Evolutionary conservation across 2,888 invertebrate species (phyloP), one percentile per base, ranked within the genome.

Genomic region (Epinotia ramella): DNA sequence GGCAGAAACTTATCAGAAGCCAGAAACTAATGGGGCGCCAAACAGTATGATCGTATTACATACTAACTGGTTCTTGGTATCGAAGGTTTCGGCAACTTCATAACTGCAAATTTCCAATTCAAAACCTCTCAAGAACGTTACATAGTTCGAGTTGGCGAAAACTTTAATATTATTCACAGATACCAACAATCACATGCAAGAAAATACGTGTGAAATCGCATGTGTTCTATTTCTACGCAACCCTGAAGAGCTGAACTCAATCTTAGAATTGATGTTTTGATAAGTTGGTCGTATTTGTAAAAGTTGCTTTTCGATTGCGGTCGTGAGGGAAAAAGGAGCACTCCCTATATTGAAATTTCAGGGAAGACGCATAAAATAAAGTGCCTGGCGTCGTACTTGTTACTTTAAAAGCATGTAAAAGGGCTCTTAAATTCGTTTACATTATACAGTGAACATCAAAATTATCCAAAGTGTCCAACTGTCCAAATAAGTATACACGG

Each of bases 251-350:
- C 53, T 44, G 65, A 76, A 71, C 40, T 62, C 71, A 71, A 76
- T 71, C 71, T 71, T 66, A 66, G 71, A 76, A 76, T 76, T 62
- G 66, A 76, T 64, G 75, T 76, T 76, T 76, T 76, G 75, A 71
- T 62, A 71, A 76, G 66, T 62, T 62, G 60, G 44, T 62, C 71
- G 75, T 64, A 75, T 75, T 70, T 71, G 62, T 76, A 62, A 70
- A 70, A 71, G 66, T 76, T 76, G 20, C 63, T 67, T 75, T 71
- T 63, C 53, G 73, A 75, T 66, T 49, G 56, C 64, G 72, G 73
- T 64, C 24, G 73, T 66, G 80, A 81, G 81, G 80, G 84, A 83
- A 81, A 81, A 82, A 82, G 79, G 84, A 84, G 81, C 86, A 84
- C 83, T 85, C 79, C 70, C 67, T 77, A 73, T 81, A 81, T 83